Evolutionary conservation across 2,888 invertebrate species (phyloP), one percentile per base, ranked within the genome.

Genomic region (Oegoconia quadripuncta): DNA sequence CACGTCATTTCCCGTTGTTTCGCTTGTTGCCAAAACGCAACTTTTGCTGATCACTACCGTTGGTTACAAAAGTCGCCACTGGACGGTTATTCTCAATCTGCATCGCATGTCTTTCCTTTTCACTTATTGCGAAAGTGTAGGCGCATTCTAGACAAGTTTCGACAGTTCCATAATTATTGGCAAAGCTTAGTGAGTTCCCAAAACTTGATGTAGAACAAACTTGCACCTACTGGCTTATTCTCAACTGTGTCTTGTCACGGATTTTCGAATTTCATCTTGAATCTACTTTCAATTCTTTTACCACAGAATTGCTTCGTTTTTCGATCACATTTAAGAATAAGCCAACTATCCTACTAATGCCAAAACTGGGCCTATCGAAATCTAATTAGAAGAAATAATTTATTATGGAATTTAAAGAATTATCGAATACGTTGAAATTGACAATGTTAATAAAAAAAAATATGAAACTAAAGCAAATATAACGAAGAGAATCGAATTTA

Each of bases 81-180:
- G 86, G 86, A 86, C 86, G 86, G 86, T 82, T 77, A 74, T 75
- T 74, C 73, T 83, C 76, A 74, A 77, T 79, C 79, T 75, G 75
- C 75, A 68, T 78, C 77, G 75, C 79, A 71, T 78, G 69, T 72
- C 74, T 50, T 57, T 55, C 54, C 46, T 15, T 28, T 28, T 34
- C 30, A 11, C 34, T 27, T 15, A 20, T 26, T 41, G 18, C 23
- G 29, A 28, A 22, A 20, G 9, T 14, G 12, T 12, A 17, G 12
- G 4, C 9, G 11, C 8, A 11, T 23, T 4, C 23, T 23, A n/a
- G 23, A n/a, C 23, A n/a, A 23, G 23, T 23, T 23, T n/a, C 8
- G 11, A 6, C 23, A 2, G 8, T 11, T 3, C 3, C 8, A 23
- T n/a, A 23, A 11, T 23, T 3, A 23, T 7, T 23, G n/a, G 3